These are phyloP conservation scores for Microtus obscurus DNA, from an alignment of 2,797 vertebrate genomes.

Conservation along the genomic window DNA sequence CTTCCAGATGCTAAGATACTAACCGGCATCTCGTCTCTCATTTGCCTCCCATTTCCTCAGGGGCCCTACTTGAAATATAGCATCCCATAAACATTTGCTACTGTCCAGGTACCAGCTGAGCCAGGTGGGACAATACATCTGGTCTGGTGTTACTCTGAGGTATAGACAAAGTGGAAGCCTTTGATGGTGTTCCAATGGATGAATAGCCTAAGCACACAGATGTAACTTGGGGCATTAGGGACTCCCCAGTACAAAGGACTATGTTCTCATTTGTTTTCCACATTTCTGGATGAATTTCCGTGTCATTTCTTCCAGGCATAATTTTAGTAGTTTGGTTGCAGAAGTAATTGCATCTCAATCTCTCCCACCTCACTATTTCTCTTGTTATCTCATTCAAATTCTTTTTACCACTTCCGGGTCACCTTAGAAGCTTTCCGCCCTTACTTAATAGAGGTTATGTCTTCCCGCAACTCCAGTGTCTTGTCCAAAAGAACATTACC, in stretches of 20 bases:
- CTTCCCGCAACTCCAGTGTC: neutral
- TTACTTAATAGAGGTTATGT: neutral
- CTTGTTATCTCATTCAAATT: neutral
- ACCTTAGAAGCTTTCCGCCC: neutral
- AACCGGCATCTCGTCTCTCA: neutral
- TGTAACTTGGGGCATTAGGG: neutral
- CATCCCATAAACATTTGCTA: neutral
- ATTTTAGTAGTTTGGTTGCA: neutral
- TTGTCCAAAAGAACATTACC: neutral
- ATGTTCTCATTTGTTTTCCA: neutral
- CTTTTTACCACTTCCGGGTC: neutral
- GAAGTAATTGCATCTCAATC: neutral
- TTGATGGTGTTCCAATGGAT: neutral
- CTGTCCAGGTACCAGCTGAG: neutral
- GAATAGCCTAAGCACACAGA: neutral
- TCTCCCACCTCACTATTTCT: neutral
- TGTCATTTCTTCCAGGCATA: neutral
- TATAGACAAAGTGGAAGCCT: neutral
- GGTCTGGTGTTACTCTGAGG: neutral
- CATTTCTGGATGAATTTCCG: neutral
- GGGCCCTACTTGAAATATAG: neutral
- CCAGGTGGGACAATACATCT: neutral
- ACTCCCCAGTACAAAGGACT: neutral
- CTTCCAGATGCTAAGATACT: neutral
- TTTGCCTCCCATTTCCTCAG: neutral